Base-by-base conservation (phyloP, 1,140 invertebrate genomes). In the Aphelinus atriplicis region DNA sequence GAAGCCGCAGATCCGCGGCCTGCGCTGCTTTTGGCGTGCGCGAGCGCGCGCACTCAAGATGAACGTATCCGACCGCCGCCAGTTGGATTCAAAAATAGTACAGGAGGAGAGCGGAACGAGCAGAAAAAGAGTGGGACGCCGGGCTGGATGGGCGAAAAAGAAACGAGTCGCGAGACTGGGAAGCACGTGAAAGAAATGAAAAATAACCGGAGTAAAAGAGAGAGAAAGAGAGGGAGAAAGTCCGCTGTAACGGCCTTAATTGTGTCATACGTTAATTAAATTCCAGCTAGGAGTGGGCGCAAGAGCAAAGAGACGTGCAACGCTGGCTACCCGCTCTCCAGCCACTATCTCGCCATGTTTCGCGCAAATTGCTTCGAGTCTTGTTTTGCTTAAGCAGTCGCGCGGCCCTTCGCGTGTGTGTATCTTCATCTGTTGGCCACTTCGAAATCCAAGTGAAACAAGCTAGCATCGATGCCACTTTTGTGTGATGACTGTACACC, bases 31-130 rank as follows among this genome's bases (percentile, higher is more conserved):
- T 26, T 69, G 65, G 55, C 71, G 75, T 70, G 53, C 73, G 70
- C 70, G 75, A 78, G 73, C 73, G 78, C 71, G 71, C 60, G 7
- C 50, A 10, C 1, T 51, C 47, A 71, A 62, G 65, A 66, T 68
- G 65, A 63, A 70, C 48, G 77, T 61, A 73, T 69, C 60, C 73
- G 69, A 70, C 74, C 73, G 26, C 26, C 62, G 4, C 43, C 62
- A 48, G 63, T 57, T 61, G n/a, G 77, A 74, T 75, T 71, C 63
- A 58, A 72, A 74, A 70, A 75, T 65, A 55, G 50, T 48, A 53
- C 43, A 55, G 6, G 46, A 46, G 47, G 62, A 68, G 50, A 46
- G 1, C 10, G 10, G 50, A 43, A 62, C 43, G 55, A 70, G 53
- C n/a, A 63, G 56, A 7, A 47, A 62, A 53, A 47, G 45, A 26